Evolutionary conservation across 2,113 vertebrate species (phyloP), one percentile per base, ranked within the genome.

Genomic region (Mormyrus lacerda): DNA sequence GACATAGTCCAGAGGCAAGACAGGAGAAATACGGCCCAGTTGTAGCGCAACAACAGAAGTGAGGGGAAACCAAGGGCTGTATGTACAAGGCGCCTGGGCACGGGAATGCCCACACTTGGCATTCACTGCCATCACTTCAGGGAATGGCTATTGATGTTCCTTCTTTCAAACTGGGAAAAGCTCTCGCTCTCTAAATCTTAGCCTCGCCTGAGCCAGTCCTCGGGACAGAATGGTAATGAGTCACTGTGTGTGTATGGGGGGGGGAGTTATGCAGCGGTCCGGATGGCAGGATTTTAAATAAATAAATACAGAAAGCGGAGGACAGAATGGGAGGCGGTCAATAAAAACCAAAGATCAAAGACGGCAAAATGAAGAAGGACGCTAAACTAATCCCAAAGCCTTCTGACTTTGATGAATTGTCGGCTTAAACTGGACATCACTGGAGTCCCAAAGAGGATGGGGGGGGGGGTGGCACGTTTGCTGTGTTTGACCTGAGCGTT

Each of bases 171-270:
- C 83, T 65, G 83, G 83, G 82, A 89, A 86, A 86, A 85, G n/a
- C 35, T 76, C 69, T 76, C 58, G 65, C 83, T 86, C 31, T 61
- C 50, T n/a, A 19, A 86, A 39, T 44, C 83, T 86, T 69, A 50
- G 53, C 89, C 83, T 73, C 42, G 24, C 31, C 39, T 27, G 42
- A 89, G 42, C 55, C 45, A 45, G 31, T 55, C 47, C 35, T 50
- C 55, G 31, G 83, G 35, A 24, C 82, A 51, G 58, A 85, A 89
- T 89, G 51, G 61, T 85, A 89, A 89, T 89, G 83, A 89, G 83
- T 89, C 44, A 69, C 45, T 55, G n/a, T 27, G 51, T 45, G 44
- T 65, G 9, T 17, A 17, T 31, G 84, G 45, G 19, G 0, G 24
- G 44, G 47, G 10, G 39, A 4, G 84, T 10, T n/a, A 84, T 24